Base-by-base conservation (phyloP, 2,888 invertebrate genomes). In the Liodrosophila aerea region DNA sequence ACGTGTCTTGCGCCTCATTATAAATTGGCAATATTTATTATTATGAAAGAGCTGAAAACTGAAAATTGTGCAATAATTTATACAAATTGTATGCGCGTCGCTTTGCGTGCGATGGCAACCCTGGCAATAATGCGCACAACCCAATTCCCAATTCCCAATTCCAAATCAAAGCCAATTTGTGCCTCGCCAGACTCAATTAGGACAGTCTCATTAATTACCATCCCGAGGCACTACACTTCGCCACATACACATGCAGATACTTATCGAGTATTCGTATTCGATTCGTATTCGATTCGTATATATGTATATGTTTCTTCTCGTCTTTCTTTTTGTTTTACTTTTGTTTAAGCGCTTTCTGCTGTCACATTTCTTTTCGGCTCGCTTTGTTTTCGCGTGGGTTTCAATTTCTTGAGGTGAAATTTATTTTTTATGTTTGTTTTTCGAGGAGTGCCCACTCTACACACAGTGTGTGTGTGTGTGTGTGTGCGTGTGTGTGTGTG, bases 11-110 rank as follows among this genome's bases (percentile, higher is more conserved):
- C 1, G n/a, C n/a, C 64, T 51, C 51, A 73, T 76, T 73, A 71
- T 67, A 76, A 73, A 73, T 73, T 73, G 61, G 59, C 71, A 76
- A 76, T 76, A 75, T 74, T 76, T 76, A 65, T 76, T 80, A 67
- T 54, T 80, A 73, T 76, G 80, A 76, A 76, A 80, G 59, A 53
- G 74, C 63, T 22, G 22, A 22, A 22, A 58, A 53, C 59, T 62
- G n/a, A n/a, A n/a, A 67, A 71, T 73, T 64, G 71, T 80, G 59
- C 66, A 76, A 73, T 58, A 49, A 39, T 16, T 56, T 59, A 34
- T 8, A 29, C 0, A 13, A 7, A 27, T n/a, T n/a, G n/a, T 7
- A 15, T n/a, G 2, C 5, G 7, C 11, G 4, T 4, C 5, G 9
- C 34, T 41, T 18, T 18, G 8, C 11, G 4, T 33, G 12, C 4